Evolutionary conservation across 2,888 invertebrate species (phyloP).

Genomic region (Callosobruchus maculatus): DNA sequence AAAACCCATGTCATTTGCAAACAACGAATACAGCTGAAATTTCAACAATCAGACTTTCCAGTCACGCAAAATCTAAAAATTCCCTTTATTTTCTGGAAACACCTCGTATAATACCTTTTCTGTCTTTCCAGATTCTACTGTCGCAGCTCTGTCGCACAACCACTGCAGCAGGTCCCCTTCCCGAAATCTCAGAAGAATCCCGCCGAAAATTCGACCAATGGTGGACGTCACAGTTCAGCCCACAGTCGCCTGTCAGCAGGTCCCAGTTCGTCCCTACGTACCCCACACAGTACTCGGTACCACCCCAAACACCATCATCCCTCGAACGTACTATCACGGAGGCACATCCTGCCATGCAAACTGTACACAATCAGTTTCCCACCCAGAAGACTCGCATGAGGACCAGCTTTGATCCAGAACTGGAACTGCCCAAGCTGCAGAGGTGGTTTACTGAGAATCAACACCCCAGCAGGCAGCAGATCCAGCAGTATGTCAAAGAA

Average conservation of each 20-base stretch:
- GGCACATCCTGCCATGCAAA: slow-evolving; percentile 70
- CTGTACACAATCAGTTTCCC: slow-evolving; percentile 71
- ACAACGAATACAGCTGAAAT: too few species aligned
- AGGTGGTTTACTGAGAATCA: slow-evolving; percentile 97
- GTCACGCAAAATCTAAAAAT: too few species aligned
- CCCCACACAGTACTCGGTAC: slow-evolving; percentile 52
- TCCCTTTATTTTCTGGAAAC: too few species aligned
- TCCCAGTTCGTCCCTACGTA: slow-evolving; percentile 50
- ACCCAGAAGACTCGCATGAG: slow-evolving; percentile 92
- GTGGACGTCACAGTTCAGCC: slow-evolving; percentile 75
- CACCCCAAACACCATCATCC: slow-evolving; percentile 43
- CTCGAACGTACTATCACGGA: slow-evolving; percentile 55
- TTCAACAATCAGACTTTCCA: too few species aligned
- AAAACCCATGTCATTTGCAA: too few species aligned
- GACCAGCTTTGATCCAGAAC: slow-evolving; percentile 94
- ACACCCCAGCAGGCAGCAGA: slow-evolving; percentile 94
- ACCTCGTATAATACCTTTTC: too few species aligned
- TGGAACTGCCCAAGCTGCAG: slow-evolving; percentile 93
- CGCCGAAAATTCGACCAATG: slow-evolving; percentile 88
- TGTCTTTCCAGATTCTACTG: slow-evolving; percentile 72
- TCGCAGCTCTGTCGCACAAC: slow-evolving; percentile 78
- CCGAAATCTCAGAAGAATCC: slow-evolving; percentile 78
- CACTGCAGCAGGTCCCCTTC: slow-evolving; percentile 61
- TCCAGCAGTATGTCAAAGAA: slow-evolving; percentile 92
- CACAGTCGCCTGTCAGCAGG: slow-evolving; percentile 47